A percentile compares a stretch with the other conserved stretches of the same genome.
phyloP scores from a whole-genome alignment of 1,140 invertebrate species.

The Saccostrea cuccullata region DNA sequence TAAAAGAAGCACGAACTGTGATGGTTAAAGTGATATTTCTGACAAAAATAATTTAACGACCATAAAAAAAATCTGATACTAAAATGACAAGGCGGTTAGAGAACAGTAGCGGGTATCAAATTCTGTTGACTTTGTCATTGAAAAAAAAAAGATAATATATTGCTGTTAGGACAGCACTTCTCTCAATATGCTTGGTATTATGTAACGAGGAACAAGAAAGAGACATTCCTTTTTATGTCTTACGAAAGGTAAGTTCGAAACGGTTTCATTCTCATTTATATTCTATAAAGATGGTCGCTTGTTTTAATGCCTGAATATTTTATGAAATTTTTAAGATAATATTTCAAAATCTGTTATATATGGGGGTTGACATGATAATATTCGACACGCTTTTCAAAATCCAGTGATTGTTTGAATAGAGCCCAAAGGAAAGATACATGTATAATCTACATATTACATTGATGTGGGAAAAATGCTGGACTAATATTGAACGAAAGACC shows the following conservation, averaged over 20 bases:
- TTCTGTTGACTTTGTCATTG: constrained; percentile 14
- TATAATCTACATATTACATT: not conserved
- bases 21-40: not conserved
- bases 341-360: not conserved
- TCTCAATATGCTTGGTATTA: not conserved
- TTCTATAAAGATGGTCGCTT: too few relatives aligned
- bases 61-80: not conserved
- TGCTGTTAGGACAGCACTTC: not conserved
- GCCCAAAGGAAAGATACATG: not conserved
- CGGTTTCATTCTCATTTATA: not conserved
- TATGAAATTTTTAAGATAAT: not conserved
- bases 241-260: not conserved
- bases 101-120: not conserved
- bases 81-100: not conserved
- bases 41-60: not conserved
- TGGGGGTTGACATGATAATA: not conserved
- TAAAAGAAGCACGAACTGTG: constrained; percentile 1
- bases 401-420: not conserved
- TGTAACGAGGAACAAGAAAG: not conserved
- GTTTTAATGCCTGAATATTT: not conserved
- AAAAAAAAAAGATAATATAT: not conserved
- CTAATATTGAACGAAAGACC: not conserved
- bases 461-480: not conserved
- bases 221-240: not conserved
- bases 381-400: not conserved